Evolutionary conservation across 2,797 vertebrate species (phyloP), one percentile per base, ranked within the genome.

Genomic region (Ambastaia sidthimunki): DNA sequence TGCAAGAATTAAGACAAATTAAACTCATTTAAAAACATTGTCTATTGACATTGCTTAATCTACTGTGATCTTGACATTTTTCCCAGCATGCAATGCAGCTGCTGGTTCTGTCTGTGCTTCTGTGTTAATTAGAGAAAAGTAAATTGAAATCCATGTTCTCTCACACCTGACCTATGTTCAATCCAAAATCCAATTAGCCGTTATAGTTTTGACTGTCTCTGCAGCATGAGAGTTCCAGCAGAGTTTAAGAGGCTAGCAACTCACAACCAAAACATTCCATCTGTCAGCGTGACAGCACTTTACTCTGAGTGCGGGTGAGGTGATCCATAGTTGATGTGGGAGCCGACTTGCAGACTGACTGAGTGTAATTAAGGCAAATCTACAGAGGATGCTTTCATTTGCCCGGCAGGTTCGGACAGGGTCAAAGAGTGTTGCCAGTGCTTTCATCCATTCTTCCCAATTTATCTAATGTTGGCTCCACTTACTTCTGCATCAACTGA

Each of bases 291-390:
- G 34, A 59, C 28, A 34, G 25, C 31, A 54, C 50, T 19, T 68
- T 21, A 50, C 18, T 74, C 50, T 11, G 15, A 21, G 52, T 62
- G 50, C 16, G 80, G 41, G 66, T 34, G 52, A 70, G 60, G 55
- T 50, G 79, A 80, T 73, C 41, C 41, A 54, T 21, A 37, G 59
- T 54, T 48, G 19, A 60, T 76, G 37, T 73, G 69, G 76, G 66
- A 60, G 70, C 73, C 67, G 34, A 10, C 44, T 23, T 41, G 21
- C 41, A 25, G 23, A 34, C 47, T 69, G 74, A 78, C 74, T 66
- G 55, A 69, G 63, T 82, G 13, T 69, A 80, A 86, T 82, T 84
- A 48, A 10, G 25, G 41, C 16, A 71, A 69, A 84, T 72, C 21
- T 67, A 28, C 37, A 28, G 23, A 67, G 62, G 71, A 10, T 21